A percentile compares a stretch with the other conserved stretches of the same genome.
Evolutionary conservation across 2,113 vertebrate species (phyloP).

Genomic region (Sinocyclocheilus anshuiensis): DNA sequence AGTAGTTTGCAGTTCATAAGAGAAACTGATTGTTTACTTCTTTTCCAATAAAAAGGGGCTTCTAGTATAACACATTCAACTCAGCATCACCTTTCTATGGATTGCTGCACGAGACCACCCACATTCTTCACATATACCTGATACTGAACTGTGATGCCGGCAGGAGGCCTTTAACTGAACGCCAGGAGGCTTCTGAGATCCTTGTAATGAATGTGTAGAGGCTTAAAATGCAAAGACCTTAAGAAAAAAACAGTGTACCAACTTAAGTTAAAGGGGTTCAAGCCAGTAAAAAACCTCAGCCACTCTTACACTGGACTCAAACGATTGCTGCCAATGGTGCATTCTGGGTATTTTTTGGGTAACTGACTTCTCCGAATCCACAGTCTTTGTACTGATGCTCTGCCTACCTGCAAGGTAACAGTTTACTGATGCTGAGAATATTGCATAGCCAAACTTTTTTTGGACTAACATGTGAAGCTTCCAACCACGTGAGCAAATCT

Average conservation of each 20-base stretch:
- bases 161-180: neutral
- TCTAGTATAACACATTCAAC: neutral
- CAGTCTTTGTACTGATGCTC: neutral
- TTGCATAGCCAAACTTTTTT: neutral
- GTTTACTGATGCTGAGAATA: neutral
- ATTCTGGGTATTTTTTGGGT: neutral
- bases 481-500: too few species aligned
- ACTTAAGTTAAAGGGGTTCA: neutral
- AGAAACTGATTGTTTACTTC: neutral
- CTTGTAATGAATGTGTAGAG: conserved; percentile 10
- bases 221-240: neutral
- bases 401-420: neutral
- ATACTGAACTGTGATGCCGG: conserved; percentile 6
- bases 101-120: conserved; percentile 2
- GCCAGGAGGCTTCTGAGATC: neutral
- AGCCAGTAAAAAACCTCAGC: neutral
- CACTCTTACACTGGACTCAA: neutral
- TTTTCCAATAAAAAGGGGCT: neutral
- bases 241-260: neutral
- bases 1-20: neutral
- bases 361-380: neutral
- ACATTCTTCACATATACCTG: neutral
- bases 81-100: neutral
- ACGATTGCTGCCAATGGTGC: neutral
- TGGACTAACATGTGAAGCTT: too few species aligned